Base-by-base conservation (phyloP, 1,140 invertebrate genomes). In the Formica exsecta region DNA sequence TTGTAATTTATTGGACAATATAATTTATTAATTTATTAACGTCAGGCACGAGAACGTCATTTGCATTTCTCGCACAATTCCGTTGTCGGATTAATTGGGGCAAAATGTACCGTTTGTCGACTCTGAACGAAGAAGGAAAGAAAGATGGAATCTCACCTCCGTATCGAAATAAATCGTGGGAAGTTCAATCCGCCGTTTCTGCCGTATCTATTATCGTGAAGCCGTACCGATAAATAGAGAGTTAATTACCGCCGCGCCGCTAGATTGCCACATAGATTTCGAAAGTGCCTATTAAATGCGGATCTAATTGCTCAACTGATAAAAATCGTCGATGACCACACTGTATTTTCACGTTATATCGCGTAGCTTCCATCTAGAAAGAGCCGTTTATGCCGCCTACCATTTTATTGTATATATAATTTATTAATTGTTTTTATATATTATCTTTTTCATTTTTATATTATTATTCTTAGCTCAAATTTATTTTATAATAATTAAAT, bases 31-130 rank as follows among this genome's bases (percentile, higher is more conserved):
- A 48, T 11, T 44, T 13, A 29, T 51, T 48, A 36, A 25, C 32
- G 68, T 44, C n/a, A 62, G 64, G 16, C 61, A 54, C 59, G 77
- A 85, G 65, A 61, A n/a, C 48, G 29, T 48, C n/a, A 36, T 85
- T 83, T 83, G 54, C 68, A 73, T 68, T 54, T 79, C 36, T 81
- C 73, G 54, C 71, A 54, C 38, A 65, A 64, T 65, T 74, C 51
- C 16, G 64, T 62, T 86, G 59, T 65, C 61, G 44, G 32, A 54
- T 85, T 85, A 62, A 65, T 75, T 86, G 41, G 59, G 62, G 44
- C 75, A 59, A 76, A 51, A 57, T 75, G 65, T 87, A 85, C 62
- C 76, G 85, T 57, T 86, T 54, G 48, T 59, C 57, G 44, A 3
- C 75, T 54, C 25, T 13, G 22, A 48, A 77, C 38, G 65, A 59